phyloP scores from a whole-genome alignment of 2,113 vertebrate species.

The Oncorhynchus mykiss region DNA sequence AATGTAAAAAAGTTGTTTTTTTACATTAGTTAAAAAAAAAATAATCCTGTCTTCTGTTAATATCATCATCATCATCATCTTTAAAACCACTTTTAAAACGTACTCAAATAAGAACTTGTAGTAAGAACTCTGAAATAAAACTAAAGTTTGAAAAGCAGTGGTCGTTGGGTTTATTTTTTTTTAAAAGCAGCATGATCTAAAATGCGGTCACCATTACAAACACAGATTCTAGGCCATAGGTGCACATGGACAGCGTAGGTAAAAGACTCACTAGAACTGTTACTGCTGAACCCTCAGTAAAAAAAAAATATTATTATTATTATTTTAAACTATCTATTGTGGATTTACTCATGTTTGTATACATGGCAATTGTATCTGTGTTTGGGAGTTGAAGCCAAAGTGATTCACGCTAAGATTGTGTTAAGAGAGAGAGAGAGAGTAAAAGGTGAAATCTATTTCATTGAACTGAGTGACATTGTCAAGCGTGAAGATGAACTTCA shows the following conservation, averaged over 20 bases:
- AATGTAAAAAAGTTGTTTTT: neutral
- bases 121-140: slow-evolving; percentile 13
- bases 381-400: slow-evolving; percentile 13
- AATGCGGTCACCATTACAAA: neutral
- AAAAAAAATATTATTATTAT: no score
- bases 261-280: no score
- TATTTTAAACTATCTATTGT: neutral
- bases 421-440: no score
- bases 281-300: no score
- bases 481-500: neutral
- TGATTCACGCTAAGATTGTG: slow-evolving; percentile 21
- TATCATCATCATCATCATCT: neutral
- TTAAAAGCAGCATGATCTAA: slow-evolving; percentile 15
- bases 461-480: slow-evolving; percentile 7
- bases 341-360: neutral
- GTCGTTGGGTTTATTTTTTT: slow-evolving; percentile 32
- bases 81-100: slow-evolving; percentile 17
- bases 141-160: slow-evolving; percentile 13
- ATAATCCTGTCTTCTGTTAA: slow-evolving; percentile 50
- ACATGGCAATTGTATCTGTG: slow-evolving; percentile 9
- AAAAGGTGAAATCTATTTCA: slow-evolving; percentile 8
- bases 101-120: slow-evolving; percentile 42
- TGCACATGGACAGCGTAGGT: no score
- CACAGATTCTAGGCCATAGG: neutral
- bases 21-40: slow-evolving; percentile 33